A percentile compares a stretch with the other conserved stretches of the same genome.
Evolutionary conservation across 2,113 vertebrate genomes (phyloP).

Genomic region (Rhabdornis inornatus): DNA sequence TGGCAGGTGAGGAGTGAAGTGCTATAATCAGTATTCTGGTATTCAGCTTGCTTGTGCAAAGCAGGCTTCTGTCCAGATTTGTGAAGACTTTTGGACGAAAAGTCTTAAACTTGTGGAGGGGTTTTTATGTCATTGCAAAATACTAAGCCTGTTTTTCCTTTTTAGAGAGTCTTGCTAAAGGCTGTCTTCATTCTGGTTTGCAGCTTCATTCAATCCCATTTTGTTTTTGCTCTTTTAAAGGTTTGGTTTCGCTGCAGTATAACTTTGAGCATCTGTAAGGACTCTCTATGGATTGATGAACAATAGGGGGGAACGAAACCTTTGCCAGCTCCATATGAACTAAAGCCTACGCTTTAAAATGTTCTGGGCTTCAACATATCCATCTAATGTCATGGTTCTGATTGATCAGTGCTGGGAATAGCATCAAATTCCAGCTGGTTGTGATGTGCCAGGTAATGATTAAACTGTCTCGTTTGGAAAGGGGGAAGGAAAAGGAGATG

Average conservation of each 20-base stretch:
- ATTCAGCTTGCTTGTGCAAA: neutral
- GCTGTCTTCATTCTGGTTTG: slow-evolving; percentile 48
- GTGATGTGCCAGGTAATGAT: slow-evolving; percentile 46
- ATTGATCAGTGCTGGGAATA: slow-evolving; percentile 58
- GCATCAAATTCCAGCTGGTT: slow-evolving; percentile 32
- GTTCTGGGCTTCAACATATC: slow-evolving; percentile 4
- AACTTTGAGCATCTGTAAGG: slow-evolving; percentile 49
- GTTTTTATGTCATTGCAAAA: slow-evolving; percentile 1
- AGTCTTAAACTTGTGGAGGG: neutral
- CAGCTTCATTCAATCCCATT: slow-evolving; percentile 31
- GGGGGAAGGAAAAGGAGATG: neutral
- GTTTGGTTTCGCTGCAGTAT: slow-evolving; percentile 44
- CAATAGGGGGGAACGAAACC: neutral
- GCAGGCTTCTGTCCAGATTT: neutral
- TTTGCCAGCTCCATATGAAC: neutral
- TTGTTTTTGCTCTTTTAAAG: slow-evolving; percentile 50
- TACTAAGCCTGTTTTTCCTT: slow-evolving; percentile 32
- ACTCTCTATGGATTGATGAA: slow-evolving; percentile 32
- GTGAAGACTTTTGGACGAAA: neutral
- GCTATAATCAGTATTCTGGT: neutral
- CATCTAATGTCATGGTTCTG: slow-evolving; percentile 25
- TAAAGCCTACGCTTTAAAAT: slow-evolving; percentile 18
- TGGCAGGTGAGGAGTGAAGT: neutral
- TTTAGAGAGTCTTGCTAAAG: slow-evolving; percentile 7
- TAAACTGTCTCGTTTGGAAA: slow-evolving; percentile 14